phyloP scores from a whole-genome alignment of 2,888 invertebrate species.

The Melieria omissa region DNA sequence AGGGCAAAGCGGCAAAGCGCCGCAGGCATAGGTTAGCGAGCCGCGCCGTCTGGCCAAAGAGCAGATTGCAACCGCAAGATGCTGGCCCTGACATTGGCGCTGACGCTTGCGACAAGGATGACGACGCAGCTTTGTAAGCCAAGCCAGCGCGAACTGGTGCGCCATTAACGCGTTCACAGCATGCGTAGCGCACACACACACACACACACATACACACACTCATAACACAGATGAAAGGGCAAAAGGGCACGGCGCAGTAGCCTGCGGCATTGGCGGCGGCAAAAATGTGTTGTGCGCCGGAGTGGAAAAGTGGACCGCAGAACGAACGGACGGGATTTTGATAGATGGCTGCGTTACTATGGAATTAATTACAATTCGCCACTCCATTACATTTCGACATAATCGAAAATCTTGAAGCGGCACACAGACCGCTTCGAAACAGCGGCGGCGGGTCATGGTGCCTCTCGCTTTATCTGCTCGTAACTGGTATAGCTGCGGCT shows the following conservation, averaged over 20 bases:
- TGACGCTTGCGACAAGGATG: no score
- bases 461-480: background rate
- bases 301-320: constrained; percentile 42
- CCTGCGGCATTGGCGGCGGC: background rate
- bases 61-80: no score
- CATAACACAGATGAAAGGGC: background rate
- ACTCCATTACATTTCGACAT: constrained; percentile 52
- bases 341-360: constrained; percentile 58
- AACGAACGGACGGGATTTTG: constrained; percentile 51
- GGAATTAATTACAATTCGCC: constrained; percentile 63
- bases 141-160: no score
- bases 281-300: constrained; percentile 4
- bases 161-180: background rate
- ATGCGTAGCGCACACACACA: background rate
- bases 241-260: background rate
- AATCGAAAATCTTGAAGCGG: constrained; percentile 36
- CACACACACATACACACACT: background rate
- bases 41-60: background rate
- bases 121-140: no score
- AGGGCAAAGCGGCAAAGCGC: constrained; percentile 15
- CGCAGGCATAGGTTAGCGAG: background rate
- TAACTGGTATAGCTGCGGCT: constrained; percentile 12
- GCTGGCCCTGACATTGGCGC: no score
- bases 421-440: constrained; percentile 6
- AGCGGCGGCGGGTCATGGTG: constrained; percentile 21